Percentiles rank a stretch among this genome's conserved stretches.
These are phyloP conservation scores for Vidua chalybeata DNA, from an alignment of 2,113 vertebrate species.

Conservation along the genomic window DNA sequence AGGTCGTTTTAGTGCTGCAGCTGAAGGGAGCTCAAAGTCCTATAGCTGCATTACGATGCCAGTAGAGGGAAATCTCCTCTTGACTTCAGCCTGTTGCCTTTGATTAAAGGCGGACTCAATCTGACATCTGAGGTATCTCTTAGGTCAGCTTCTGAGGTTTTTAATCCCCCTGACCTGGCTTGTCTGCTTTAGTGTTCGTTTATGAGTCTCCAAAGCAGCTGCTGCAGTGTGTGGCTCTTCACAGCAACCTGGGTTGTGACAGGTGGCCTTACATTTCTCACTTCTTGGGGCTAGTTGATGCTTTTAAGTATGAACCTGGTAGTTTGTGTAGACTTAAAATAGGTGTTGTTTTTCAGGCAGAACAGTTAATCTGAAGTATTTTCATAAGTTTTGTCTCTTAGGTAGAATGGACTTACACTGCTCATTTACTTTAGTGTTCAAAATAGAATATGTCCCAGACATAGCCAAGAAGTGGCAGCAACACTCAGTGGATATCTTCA, in stretches of 20 bases:
- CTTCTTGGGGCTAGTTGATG: neutral
- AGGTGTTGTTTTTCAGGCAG: neutral
- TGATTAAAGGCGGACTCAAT: neutral
- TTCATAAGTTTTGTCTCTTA: neutral
- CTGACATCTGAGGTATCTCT: neutral
- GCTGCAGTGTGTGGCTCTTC: neutral
- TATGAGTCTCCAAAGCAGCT: neutral
- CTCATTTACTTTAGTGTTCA: neutral
- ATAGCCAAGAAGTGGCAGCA: neutral
- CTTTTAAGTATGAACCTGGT: neutral
- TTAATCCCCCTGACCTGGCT: neutral
- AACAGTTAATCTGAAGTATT: neutral
- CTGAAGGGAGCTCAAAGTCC: neutral
- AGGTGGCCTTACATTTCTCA: neutral
- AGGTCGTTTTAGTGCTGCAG: neutral
- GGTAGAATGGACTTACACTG: neutral
- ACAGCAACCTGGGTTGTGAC: neutral
- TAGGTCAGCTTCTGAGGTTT: neutral
- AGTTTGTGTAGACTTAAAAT: neutral
- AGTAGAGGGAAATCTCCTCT: neutral
- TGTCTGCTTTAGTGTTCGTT: neutral
- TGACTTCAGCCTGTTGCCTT: neutral
- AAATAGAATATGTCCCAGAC: neutral
- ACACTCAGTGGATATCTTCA: neutral
- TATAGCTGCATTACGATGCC: rapidly evolving